These are phyloP conservation scores for Cheilosia pagana DNA, from an alignment of 2,888 invertebrate species.

Conservation along the genomic window DNA sequence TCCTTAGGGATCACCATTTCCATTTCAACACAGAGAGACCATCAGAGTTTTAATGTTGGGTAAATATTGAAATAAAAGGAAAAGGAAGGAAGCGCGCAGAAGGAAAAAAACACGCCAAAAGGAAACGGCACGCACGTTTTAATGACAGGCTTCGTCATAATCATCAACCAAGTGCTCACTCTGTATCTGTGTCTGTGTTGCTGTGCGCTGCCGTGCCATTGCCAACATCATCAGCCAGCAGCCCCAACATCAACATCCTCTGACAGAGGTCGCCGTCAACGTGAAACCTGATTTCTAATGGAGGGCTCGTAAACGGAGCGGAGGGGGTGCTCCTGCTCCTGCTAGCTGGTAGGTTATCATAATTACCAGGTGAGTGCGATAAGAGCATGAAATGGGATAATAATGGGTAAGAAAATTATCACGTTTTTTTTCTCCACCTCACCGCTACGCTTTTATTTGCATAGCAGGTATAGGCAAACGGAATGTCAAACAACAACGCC, in stretches of 20 bases:
- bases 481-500: conserved; percentile 52
- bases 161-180: conserved; percentile 49
- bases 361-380: conserved; percentile 75
- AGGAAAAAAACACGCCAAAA: conserved; percentile 60
- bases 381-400: conserved; percentile 75
- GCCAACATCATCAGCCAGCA: conserved; percentile 24
- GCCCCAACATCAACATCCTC: conserved; percentile 53
- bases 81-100: conserved; percentile 32
- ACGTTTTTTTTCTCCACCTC: conserved; percentile 62
- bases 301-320: background rate
- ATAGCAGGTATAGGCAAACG: conserved; percentile 42
- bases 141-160: conserved; percentile 70
- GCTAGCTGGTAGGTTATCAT: conserved; percentile 62
- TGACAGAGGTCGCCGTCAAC: conserved; percentile 41
- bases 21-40: conserved; percentile 28
- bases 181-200: background rate
- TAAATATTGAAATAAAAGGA: conserved; percentile 51
- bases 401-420: conserved; percentile 75
- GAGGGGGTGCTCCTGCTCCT: too few species aligned
- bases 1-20: conserved; percentile 34
- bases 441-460: conserved; percentile 69
- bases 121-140: conserved; percentile 73
- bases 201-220: conserved; percentile 16
- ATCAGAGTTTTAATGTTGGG: conserved; percentile 57
- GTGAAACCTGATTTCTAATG: conserved; percentile 42